A percentile compares a stretch with the other conserved stretches of the same genome.
Evolutionary conservation across 2,888 invertebrate genomes (phyloP).

Genomic region (Neelides folsomi): DNA sequence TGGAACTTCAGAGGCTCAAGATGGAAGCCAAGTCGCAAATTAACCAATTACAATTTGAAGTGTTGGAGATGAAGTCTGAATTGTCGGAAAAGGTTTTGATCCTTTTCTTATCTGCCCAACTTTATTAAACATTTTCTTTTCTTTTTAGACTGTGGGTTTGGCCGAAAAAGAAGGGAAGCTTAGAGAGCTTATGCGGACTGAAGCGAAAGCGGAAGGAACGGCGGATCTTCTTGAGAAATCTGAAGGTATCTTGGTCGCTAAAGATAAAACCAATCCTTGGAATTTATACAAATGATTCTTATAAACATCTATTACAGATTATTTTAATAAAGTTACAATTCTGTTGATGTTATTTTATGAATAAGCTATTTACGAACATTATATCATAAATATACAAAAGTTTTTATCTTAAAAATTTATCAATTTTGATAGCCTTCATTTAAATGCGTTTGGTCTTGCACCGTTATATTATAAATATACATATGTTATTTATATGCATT

Average conservation of each 20-base stretch:
- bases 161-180: conserved; percentile 16
- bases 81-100: conserved; percentile 39
- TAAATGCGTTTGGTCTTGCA: too few relatives aligned
- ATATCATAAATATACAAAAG: too few relatives aligned
- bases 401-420: too few relatives aligned
- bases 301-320: too few relatives aligned
- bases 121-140: not conserved
- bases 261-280: too few relatives aligned
- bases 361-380: too few relatives aligned
- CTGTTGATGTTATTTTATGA: too few relatives aligned
- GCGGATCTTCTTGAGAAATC: conserved; percentile 23
- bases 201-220: conserved; percentile 28
- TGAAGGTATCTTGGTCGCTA: conserved; percentile 30
- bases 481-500: too few relatives aligned
- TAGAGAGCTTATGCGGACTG: conserved; percentile 21
- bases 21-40: conserved; percentile 44
- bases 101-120: not conserved
- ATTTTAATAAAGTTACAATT: too few relatives aligned
- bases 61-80: conserved; percentile 43
- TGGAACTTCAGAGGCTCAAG: conserved; percentile 44
- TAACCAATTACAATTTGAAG: conserved; percentile 42
- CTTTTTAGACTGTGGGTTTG: conserved; percentile 12
- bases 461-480: too few relatives aligned
- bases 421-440: too few relatives aligned
- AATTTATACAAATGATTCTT: too few relatives aligned